These are phyloP conservation scores for Herpailurus yagouaroundi DNA, from an alignment of 2,113 vertebrate species.

Conservation along the genomic window DNA sequence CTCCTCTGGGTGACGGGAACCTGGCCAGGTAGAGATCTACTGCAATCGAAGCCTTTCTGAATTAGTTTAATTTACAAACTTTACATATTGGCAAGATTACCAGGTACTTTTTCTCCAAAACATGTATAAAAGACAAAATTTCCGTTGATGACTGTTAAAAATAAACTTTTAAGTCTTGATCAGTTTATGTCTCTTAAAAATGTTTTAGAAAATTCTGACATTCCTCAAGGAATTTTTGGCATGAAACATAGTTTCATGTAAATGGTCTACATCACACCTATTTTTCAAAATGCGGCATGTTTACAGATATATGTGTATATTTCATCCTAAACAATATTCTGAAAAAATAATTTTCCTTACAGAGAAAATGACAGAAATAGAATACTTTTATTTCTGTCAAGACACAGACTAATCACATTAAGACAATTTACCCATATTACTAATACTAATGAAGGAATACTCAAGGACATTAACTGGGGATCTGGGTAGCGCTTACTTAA, in stretches of 20 bases:
- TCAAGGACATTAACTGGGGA: slow-evolving; percentile 31
- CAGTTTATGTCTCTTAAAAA: slow-evolving; percentile 14
- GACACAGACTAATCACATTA: neutral
- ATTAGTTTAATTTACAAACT: slow-evolving; percentile 14
- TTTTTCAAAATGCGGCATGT: slow-evolving; percentile 41
- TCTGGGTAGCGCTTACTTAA: neutral
- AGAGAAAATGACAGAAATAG: slow-evolving; percentile 28
- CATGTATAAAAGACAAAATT: slow-evolving; percentile 1
- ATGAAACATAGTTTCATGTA: neutral
- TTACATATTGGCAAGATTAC: slow-evolving; percentile 32
- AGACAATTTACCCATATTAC: neutral
- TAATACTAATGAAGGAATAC: slow-evolving; percentile 30
- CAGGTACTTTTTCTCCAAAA: neutral
- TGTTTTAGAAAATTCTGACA: slow-evolving; percentile 48
- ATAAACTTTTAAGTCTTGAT: slow-evolving; percentile 11
- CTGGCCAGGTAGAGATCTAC: slow-evolving; percentile 21
- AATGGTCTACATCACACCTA: neutral
- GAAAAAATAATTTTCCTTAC: slow-evolving; percentile 59
- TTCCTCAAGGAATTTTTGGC: slow-evolving; percentile 5
- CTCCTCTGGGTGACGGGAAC: neutral
- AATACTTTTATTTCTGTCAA: slow-evolving; percentile 47
- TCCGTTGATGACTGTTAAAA: neutral
- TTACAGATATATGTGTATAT: slow-evolving; percentile 1
- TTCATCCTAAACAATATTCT: neutral
- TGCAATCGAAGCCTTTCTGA: neutral